A percentile compares a stretch with the other conserved stretches of the same genome.
Conservation (phyloP, 2,797 vertebrate species). For the Crotalus adamanteus region DNA sequence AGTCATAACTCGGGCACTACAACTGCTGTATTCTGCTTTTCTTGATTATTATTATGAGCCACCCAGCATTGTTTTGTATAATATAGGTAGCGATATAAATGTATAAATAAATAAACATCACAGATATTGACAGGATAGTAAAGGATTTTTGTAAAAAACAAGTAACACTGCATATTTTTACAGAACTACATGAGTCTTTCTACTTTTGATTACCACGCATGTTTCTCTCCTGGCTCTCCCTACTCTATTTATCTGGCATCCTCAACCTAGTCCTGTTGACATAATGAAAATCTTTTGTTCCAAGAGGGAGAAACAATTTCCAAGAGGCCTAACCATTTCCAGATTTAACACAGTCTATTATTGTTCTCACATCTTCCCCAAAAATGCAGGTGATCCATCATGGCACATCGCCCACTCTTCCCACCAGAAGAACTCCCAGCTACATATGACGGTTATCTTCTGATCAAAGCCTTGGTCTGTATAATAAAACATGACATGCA, state of each 20-base stretch:
- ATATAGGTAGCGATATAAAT: background rate
- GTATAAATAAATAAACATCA: background rate
- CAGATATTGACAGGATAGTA: background rate
- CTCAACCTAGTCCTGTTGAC: constrained; percentile 49
- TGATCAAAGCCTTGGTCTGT: constrained; percentile 53
- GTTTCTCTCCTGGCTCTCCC: background rate
- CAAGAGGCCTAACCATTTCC: constrained; percentile 28
- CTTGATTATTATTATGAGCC: background rate
- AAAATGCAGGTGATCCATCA: constrained; percentile 35
- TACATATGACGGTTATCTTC: constrained; percentile 39
- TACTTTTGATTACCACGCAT: background rate
- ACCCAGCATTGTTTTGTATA: background rate
- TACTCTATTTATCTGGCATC: constrained; percentile 44
- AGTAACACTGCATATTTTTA: background rate
- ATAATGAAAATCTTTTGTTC: constrained; percentile 48
- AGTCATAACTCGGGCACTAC: background rate
- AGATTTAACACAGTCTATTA: constrained; percentile 42
- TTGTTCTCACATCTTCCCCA: constrained; percentile 49
- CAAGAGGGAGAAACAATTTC: constrained; percentile 44
- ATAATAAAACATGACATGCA: constrained; percentile 59
- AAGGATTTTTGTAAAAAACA: background rate
- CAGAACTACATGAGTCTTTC: background rate
- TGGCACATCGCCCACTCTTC: constrained; percentile 53
- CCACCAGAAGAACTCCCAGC: constrained; percentile 40
- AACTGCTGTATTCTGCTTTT: background rate